Evolutionary conservation across 1,140 invertebrate species (phyloP).

Genomic region (Drosophila novamexicana): DNA sequence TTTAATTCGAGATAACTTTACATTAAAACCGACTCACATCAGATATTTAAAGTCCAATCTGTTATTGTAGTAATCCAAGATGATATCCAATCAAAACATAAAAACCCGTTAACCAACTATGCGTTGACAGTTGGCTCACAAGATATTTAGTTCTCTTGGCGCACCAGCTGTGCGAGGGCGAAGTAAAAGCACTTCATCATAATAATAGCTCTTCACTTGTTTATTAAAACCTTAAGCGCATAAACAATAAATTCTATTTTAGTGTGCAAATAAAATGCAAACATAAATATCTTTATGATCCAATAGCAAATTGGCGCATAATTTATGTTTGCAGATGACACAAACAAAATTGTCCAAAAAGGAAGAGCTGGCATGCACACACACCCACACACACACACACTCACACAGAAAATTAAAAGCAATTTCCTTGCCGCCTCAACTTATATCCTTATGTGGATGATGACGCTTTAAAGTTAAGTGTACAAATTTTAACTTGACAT

Average conservation of each 20-base stretch:
- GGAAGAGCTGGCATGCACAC: neutral
- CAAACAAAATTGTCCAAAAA: constrained; percentile 25
- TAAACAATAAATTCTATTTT: constrained; percentile 36
- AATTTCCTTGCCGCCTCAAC: neutral
- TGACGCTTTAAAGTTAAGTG: constrained; percentile 31
- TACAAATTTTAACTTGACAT: constrained; percentile 14
- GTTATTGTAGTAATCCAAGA: neutral
- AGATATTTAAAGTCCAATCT: neutral
- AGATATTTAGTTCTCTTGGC: constrained; percentile 1
- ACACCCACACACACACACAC: neutral
- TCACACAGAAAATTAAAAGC: constrained; percentile 15
- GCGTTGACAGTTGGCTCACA: neutral
- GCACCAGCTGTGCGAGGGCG: constrained; percentile 8
- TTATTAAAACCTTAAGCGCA: constrained; percentile 32
- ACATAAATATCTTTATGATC: constrained; percentile 47
- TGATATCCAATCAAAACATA: neutral
- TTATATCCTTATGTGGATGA: constrained; percentile 5
- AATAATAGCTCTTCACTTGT: constrained; percentile 38
- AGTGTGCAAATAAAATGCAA: constrained; percentile 47
- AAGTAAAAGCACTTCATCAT: constrained; percentile 29
- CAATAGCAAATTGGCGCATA: constrained; percentile 43
- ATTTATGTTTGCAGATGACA: constrained; percentile 44
- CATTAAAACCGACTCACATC: neutral
- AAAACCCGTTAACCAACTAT: neutral
- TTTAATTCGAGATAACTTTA: neutral